A percentile compares a stretch with the other conserved stretches of the same genome.
Conservation (phyloP, 2,888 invertebrate species). For the Ditylenchus weischeri region DNA sequence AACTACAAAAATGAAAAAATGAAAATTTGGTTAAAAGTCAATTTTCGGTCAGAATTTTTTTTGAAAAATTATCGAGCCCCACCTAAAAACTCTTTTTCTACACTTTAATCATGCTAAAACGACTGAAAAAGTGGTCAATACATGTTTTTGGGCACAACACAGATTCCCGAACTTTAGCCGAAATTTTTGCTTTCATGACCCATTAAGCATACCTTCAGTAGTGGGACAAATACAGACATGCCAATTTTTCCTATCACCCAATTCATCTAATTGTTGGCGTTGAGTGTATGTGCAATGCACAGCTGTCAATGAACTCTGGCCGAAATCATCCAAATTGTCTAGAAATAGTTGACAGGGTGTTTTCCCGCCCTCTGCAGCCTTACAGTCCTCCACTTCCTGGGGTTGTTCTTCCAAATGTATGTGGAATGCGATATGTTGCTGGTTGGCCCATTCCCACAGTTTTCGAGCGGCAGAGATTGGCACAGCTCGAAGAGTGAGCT, state of each 20-base stretch:
- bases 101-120: no score
- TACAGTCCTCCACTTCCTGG: conserved; percentile 49
- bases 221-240: conserved; percentile 18
- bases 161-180: no score
- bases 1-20: no score
- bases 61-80: no score
- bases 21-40: no score
- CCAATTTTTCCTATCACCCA: conserved; percentile 1
- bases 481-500: conserved; percentile 57
- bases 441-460: conserved; percentile 39
- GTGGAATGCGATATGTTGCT: conserved; percentile 48
- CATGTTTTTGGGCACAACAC: no score
- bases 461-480: conserved; percentile 34
- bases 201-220: conserved; percentile 45
- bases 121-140: no score
- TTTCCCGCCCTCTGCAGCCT: conserved; percentile 13
- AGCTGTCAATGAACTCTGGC: conserved; percentile 35
- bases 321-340: background rate
- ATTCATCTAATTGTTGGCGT: conserved; percentile 35
- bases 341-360: conserved; percentile 30
- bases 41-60: no score
- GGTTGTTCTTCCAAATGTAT: conserved; percentile 58
- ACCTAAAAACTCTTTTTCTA: no score
- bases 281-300: conserved; percentile 56
- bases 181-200: no score